These are phyloP conservation scores for Aphelenchoides besseyi DNA, from an alignment of 1,140 invertebrate species.

Conservation along the genomic window DNA sequence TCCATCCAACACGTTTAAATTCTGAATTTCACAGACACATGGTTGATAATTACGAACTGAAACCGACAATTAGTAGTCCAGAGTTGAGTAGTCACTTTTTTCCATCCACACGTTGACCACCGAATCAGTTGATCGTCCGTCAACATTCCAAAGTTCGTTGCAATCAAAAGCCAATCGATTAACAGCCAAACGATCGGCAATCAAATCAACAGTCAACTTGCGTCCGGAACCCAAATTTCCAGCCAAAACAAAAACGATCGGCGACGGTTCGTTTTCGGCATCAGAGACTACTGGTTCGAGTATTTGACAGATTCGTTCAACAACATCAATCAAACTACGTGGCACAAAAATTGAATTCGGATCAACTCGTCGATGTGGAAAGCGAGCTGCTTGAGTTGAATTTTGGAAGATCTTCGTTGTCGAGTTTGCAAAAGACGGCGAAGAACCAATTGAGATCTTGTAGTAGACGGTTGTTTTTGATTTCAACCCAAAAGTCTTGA, in stretches of 20 bases:
- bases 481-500: not conserved
- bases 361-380: not conserved
- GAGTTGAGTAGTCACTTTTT: not conserved
- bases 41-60: constrained; percentile 8
- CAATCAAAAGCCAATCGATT: constrained; percentile 32
- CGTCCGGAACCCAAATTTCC: constrained; percentile 26
- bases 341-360: not conserved
- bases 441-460: not conserved
- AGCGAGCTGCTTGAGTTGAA: not conserved
- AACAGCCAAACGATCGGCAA: constrained; percentile 22
- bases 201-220: constrained; percentile 19
- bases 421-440: not conserved
- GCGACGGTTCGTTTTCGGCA: not conserved
- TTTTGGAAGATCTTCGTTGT: constrained; percentile 20
- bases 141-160: constrained; percentile 36
- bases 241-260: constrained; percentile 25
- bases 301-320: not conserved
- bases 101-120: not conserved
- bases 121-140: constrained; percentile 18
- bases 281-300: not conserved
- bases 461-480: not conserved
- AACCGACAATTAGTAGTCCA: not conserved
- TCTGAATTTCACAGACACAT: constrained; percentile 10
- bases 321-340: not conserved
- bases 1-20: constrained; percentile 9